Evolutionary conservation across 2,797 vertebrate genomes (phyloP).

Genomic region (Rhinophrynus dorsalis): DNA sequence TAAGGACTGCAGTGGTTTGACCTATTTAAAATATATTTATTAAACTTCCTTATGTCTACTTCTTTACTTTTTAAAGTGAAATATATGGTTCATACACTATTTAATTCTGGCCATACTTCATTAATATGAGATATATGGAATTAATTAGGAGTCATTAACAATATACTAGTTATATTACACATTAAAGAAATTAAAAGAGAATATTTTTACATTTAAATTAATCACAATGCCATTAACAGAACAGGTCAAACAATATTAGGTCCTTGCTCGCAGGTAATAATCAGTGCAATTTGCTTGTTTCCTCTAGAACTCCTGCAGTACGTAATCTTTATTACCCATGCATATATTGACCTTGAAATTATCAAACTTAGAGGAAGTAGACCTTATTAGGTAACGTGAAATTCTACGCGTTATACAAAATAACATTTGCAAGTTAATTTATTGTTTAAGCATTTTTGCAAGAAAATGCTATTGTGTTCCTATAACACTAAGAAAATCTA

Average conservation of each 20-base stretch:
- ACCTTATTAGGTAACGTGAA: background rate
- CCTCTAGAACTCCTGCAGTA: background rate
- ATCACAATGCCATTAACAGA: slow-evolving; percentile 1
- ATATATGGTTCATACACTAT: background rate
- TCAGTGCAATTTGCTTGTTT: background rate
- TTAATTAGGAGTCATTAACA: slow-evolving; percentile 10
- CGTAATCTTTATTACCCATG: background rate
- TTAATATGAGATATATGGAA: background rate
- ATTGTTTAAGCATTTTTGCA: background rate
- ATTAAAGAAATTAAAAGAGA: background rate
- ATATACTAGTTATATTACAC: background rate
- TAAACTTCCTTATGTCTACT: background rate
- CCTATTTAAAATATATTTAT: background rate
- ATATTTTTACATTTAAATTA: background rate
- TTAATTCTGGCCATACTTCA: background rate
- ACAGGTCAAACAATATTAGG: background rate
- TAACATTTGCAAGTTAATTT: background rate
- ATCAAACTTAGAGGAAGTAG: background rate
- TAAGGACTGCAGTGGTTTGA: too few species aligned
- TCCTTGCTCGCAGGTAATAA: background rate
- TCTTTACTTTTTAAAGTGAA: background rate
- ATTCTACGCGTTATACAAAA: background rate
- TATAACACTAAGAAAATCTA: background rate
- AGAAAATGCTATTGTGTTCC: background rate
- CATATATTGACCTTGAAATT: slow-evolving; percentile 25